Base-by-base conservation (phyloP, 1,140 invertebrate genomes). In the Tetranychus urticae region DNA sequence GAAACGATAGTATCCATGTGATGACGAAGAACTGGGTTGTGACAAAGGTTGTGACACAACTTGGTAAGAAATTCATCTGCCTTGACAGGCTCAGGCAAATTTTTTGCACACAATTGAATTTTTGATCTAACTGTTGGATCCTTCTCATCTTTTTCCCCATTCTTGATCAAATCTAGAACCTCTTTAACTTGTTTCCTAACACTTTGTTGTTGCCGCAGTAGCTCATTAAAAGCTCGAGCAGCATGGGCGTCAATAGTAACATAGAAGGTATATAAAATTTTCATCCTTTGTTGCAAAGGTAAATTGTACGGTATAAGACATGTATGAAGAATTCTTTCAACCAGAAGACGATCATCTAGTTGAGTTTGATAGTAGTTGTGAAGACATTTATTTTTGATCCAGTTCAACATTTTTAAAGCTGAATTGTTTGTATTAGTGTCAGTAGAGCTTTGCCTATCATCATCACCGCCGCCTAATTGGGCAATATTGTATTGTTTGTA, bases 301-400 rank as follows among this genome's bases (percentile, higher is more conserved):
- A 93, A 70, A 64, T 87, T 86, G 71, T 92, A 97, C 3, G 91
- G 92, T 56, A 97, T 90, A 59, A 97, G 76, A 67, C 88, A 92
- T 39, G 88, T 94, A 69, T 96, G 96, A 8, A 97, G 72, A n/a
- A 97, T 76, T 67, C 90, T 76, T 74, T 97, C 92, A 2, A 97
- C 90, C 33, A 97, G 71, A 54, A 96, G 75, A 66, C 77, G 77
- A 67, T 82, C 81, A 67, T 82, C 80, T 72, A 85, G 80, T 50
- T 79, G 80, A 31, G 79, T 79, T 80, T 86, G 86, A 67, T 87
- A 88, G 72, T 88, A 88, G 37, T 84, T 86, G 74, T 97, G 89
- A 12, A 97, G 77, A 62, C 97, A 91, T 78, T 96, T 96, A 69
- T 96, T 88, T 72, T 93, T 94, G 57, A 97, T 93, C 91, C 91